A percentile compares a stretch with the other conserved stretches of the same genome.
Evolutionary conservation across 2,113 vertebrate genomes (phyloP).

Genomic region (Campylomormyrus numenius): DNA sequence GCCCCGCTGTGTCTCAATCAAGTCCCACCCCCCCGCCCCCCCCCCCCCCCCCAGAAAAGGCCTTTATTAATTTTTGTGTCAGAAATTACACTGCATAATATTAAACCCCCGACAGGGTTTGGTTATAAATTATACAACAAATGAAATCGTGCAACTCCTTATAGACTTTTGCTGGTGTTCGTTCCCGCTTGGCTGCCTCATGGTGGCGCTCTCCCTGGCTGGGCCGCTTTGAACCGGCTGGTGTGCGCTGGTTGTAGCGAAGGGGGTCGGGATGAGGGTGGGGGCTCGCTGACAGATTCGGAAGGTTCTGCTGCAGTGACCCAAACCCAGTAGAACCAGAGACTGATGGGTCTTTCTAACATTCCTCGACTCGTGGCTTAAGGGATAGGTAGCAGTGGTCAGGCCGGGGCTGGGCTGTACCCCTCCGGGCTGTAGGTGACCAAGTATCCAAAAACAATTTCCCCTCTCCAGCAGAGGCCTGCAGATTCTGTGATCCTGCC

Average conservation of each 20-base stretch:
- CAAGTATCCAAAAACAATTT: not conserved
- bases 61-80: conserved; percentile 2
- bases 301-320: not conserved
- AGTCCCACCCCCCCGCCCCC: not conserved
- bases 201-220: not conserved
- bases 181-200: not conserved
- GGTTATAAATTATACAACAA: not conserved
- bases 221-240: not conserved
- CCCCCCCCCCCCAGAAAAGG: not conserved
- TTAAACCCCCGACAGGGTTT: not conserved
- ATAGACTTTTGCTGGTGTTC: not conserved
- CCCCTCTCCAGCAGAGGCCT: not conserved
- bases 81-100: not conserved
- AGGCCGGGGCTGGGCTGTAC: not conserved
- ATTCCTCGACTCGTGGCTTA: not conserved
- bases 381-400: not conserved
- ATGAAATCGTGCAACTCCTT: not conserved
- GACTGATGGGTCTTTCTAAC: not conserved
- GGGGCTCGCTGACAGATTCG: not conserved
- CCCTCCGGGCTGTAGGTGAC: not conserved
- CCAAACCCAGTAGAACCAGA: not conserved
- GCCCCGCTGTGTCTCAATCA: not conserved
- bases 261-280: not conserved
- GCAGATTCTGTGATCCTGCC: not conserved
- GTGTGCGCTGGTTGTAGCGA: not conserved